Evolutionary conservation across 1,140 invertebrate genomes (phyloP), one percentile per base, ranked within the genome.

Genomic region (Leptonema lineaticorne): DNA sequence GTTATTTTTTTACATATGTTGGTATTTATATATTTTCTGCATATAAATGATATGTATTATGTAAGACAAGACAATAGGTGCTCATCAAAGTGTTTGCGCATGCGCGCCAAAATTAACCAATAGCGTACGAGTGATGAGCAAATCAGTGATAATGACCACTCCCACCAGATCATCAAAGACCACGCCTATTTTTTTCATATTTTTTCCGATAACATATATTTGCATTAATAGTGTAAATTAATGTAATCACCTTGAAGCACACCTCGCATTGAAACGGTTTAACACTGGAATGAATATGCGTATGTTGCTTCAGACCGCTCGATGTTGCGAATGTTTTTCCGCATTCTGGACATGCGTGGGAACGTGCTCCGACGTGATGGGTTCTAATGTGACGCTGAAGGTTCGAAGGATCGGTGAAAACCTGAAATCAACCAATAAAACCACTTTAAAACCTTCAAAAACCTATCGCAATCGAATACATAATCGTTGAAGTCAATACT

Each of bases 211-310:
- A 41, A 14, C 16, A 41, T 9, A 3, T 41, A 41, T 2, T 3
- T 41, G 9, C 37, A 41, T 9, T 41, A 11, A 37, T 37, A 37
- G n/a, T 16, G 18, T 6, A 48, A 48, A 48, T 8, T 48, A 29
- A 30, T 48, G 20, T 7, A 16, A 48, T 48, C 72, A 88, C 87
- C 83, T 93, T 93, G 74, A 88, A 89, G 81, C 91, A 93, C 57
- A 95, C 93, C 78, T 96, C 93, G 79, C 94, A 97, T 83, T 93
- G 91, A 80, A 99, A 99, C 1, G 97, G 98, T 81, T 99, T 99
- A 50, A 98, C 90, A 75, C 92, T 96, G 74, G 94, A 97, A 84
- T 99, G 98, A 70, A 99, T 99, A 82, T 99, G 97, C 24, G 95
- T 96, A 83, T 99, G 98, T 79, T 99, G 98, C 81, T 99, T 99